Evolutionary conservation across 2,888 invertebrate species (phyloP).

Genomic region (Drosophila kambysellisi): DNA sequence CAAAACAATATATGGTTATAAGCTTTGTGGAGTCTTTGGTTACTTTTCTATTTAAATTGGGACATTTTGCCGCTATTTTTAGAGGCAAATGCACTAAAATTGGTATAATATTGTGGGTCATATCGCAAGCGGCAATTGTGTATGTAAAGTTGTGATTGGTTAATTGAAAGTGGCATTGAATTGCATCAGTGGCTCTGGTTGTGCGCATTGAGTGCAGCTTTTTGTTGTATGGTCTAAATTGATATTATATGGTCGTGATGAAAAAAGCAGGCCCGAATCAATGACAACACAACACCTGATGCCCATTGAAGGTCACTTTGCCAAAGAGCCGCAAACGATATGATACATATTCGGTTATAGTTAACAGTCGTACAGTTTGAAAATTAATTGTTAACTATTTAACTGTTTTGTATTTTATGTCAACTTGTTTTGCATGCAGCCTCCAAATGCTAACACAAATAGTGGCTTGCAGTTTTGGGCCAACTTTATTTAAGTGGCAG

Average conservation of each 20-base stretch:
- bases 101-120: conserved; percentile 14
- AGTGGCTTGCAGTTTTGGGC: conserved; percentile 7
- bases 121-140: conserved; percentile 44
- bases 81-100: conserved; percentile 1
- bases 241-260: conserved; percentile 8
- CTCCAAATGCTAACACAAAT: conserved; percentile 73
- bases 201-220: conserved; percentile 70
- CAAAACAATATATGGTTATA: conserved; percentile 49
- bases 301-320: conserved; percentile 76
- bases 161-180: conserved; percentile 73
- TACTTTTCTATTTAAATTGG: conserved; percentile 1
- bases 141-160: conserved; percentile 23
- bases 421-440: conserved; percentile 65
- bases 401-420: not conserved
- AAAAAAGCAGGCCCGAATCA: conserved; percentile 64
- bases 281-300: conserved; percentile 78
- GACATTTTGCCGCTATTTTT: conserved; percentile 5
- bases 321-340: conserved; percentile 47
- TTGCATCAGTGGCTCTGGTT: conserved; percentile 83
- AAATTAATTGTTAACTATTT: conserved; percentile 8
- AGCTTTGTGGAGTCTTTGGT: conserved; percentile 11
- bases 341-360: conserved; percentile 14
- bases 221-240: conserved; percentile 39
- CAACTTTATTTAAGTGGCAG: not conserved
- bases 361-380: conserved; percentile 8